Evolutionary conservation across 2,888 invertebrate species (phyloP).

Genomic region (Habroteleia sp.): DNA sequence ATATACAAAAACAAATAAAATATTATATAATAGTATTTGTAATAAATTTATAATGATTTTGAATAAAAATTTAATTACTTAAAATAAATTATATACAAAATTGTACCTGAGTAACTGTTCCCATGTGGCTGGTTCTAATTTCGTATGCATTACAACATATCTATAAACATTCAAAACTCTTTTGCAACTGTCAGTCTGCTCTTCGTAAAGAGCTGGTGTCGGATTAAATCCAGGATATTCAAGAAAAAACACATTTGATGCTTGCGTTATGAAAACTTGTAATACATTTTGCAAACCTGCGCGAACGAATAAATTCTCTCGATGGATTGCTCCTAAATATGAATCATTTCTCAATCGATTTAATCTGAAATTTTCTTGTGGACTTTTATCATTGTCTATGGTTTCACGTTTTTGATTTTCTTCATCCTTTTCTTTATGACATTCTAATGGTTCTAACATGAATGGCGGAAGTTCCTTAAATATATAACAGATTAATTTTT

Average conservation of each 20-base stretch:
- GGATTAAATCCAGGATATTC: conserved; percentile 82
- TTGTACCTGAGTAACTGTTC: conserved; percentile 82
- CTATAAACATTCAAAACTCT: conserved; percentile 97
- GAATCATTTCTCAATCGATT: conserved; percentile 90
- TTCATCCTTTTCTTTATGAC: conserved; percentile 79
- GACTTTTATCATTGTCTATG: conserved; percentile 74
- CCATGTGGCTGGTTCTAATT: conserved; percentile 96
- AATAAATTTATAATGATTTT: no score
- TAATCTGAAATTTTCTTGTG: conserved; percentile 76
- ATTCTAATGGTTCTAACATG: conserved; percentile 86
- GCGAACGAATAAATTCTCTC: conserved; percentile 89
- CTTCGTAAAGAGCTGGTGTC: conserved; percentile 88
- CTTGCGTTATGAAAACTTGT: conserved; percentile 96
- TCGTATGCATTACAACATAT: conserved; percentile 97
- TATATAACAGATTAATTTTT: not conserved
- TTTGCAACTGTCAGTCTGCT: conserved; percentile 98
- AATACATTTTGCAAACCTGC: conserved; percentile 92
- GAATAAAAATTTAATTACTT: no score
- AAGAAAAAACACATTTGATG: conserved; percentile 95
- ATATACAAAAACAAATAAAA: conserved; percentile 1
- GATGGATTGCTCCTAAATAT: conserved; percentile 91
- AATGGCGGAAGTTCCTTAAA: conserved; percentile 89
- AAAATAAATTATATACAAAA: conserved; percentile 7
- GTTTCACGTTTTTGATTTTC: conserved; percentile 73
- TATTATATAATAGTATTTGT: not conserved